phyloP scores from a whole-genome alignment of 1,140 invertebrate species.

The Heliconius himera region DNA sequence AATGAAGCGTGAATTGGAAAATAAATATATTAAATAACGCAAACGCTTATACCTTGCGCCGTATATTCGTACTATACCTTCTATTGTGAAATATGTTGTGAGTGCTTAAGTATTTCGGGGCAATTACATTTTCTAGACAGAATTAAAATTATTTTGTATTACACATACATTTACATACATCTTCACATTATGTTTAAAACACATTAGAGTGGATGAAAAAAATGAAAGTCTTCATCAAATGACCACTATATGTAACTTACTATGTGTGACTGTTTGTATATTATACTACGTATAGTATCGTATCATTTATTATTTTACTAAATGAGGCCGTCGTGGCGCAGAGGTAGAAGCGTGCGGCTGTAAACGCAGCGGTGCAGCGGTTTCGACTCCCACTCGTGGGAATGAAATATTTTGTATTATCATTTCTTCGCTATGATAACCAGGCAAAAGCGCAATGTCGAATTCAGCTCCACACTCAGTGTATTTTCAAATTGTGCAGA shows the following conservation, averaged over 20 bases:
- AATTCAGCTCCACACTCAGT: too few species aligned
- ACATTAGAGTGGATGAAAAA: not conserved
- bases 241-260: not conserved
- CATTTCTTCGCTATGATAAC: too few species aligned
- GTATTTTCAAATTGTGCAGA: too few species aligned
- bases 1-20: not conserved
- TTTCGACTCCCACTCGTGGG: too few species aligned
- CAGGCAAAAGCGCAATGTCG: too few species aligned
- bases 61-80: not conserved
- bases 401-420: too few species aligned
- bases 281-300: too few species aligned
- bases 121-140: slow-evolving; percentile 10
- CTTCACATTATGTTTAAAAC: not conserved
- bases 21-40: not conserved
- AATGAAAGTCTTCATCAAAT: slow-evolving; percentile 1
- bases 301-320: too few species aligned
- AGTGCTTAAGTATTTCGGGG: slow-evolving; percentile 8
- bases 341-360: too few species aligned
- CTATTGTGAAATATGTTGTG: slow-evolving; percentile 6
- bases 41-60: not conserved
- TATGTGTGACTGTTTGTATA: too few species aligned
- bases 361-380: too few species aligned
- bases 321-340: too few species aligned
- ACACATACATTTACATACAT: slow-evolving; percentile 1
- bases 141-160: not conserved